Conservation (phyloP, 37 sponge, comb jelly and placozoan species). For the Cladorhizidae sp. region DNA sequence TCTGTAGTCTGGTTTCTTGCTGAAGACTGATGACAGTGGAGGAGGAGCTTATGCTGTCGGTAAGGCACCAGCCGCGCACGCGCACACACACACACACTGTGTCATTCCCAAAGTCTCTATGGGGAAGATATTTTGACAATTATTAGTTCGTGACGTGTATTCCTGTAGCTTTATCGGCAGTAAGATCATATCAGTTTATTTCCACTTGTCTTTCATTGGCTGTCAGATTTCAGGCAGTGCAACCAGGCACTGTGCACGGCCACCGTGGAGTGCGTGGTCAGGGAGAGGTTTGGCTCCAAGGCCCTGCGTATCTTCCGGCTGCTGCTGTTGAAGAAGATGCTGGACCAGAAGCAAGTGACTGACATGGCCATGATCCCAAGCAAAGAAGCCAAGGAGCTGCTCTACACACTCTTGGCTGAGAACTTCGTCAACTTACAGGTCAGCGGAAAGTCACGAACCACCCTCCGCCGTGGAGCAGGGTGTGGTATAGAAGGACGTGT, state of each 20-base stretch:
- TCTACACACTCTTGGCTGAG: constrained; percentile 86
- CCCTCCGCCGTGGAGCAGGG: no score
- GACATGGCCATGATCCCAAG: constrained; percentile 93
- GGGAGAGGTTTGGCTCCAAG: constrained; percentile 86
- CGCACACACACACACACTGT: no score
- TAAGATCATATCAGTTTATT: no score
- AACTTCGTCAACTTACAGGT: constrained; percentile 84
- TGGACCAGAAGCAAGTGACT: constrained; percentile 90
- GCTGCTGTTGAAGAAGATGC: constrained; percentile 66
- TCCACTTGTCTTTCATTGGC: neutral
- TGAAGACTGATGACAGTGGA: constrained; percentile 58
- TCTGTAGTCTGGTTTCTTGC: constrained; percentile 39
- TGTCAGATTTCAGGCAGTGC: constrained; percentile 47
- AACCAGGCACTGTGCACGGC: constrained; percentile 54
- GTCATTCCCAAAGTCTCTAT: no score
- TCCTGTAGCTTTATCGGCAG: no score
- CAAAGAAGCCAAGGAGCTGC: constrained; percentile 93
- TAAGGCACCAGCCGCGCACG: no score
- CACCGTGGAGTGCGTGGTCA: constrained; percentile 65
- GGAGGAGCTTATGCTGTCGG: constrained; percentile 63
- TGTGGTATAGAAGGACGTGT: no score
- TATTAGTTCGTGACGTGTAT: no score
- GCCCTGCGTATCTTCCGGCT: constrained; percentile 76
- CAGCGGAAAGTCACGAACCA: no score
- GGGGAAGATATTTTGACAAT: no score